Percentiles rank a stretch among this genome's conserved stretches.
Conservation (phyloP, 2,888 invertebrate genomes). For the Latrodectus elegans region DNA sequence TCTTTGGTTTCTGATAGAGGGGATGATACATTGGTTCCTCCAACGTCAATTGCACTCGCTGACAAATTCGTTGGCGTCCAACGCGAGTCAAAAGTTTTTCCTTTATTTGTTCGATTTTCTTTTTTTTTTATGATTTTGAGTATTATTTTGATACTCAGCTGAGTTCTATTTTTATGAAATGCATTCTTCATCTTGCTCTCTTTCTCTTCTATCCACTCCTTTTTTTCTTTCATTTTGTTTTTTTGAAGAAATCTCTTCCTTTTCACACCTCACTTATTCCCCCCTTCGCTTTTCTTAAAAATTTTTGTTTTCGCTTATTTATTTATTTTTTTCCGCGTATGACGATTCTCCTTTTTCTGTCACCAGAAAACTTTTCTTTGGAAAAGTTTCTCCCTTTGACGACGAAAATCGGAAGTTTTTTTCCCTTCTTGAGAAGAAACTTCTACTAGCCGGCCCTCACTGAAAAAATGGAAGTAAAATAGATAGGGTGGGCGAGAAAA, state of each 20-base stretch:
- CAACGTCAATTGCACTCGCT: constrained; percentile 64
- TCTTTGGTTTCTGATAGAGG: constrained; percentile 48
- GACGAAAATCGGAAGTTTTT: no score
- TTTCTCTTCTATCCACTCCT: neutral
- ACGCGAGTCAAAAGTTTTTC: no score
- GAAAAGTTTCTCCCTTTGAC: no score
- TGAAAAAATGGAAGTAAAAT: no score
- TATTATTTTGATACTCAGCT: constrained; percentile 66
- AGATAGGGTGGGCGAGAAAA: no score
- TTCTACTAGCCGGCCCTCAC: no score
- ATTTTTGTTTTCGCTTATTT: neutral
- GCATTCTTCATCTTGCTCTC: constrained; percentile 26
- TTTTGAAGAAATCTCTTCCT: constrained; percentile 37
- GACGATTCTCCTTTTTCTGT: no score
- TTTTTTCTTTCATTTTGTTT: constrained; percentile 18
- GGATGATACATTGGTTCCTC: constrained; percentile 51
- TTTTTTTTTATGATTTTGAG: constrained; percentile 33
- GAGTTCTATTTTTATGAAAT: constrained; percentile 65
- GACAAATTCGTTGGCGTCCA: constrained; percentile 44
- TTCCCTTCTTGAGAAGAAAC: no score
- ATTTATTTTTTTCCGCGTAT: neutral
- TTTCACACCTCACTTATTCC: constrained; percentile 53
- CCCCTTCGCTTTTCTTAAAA: constrained; percentile 15
- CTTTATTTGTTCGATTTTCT: neutral
- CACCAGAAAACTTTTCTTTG: no score